Conservation (phyloP, 2,113 vertebrate species). For the Prolemur simus region DNA sequence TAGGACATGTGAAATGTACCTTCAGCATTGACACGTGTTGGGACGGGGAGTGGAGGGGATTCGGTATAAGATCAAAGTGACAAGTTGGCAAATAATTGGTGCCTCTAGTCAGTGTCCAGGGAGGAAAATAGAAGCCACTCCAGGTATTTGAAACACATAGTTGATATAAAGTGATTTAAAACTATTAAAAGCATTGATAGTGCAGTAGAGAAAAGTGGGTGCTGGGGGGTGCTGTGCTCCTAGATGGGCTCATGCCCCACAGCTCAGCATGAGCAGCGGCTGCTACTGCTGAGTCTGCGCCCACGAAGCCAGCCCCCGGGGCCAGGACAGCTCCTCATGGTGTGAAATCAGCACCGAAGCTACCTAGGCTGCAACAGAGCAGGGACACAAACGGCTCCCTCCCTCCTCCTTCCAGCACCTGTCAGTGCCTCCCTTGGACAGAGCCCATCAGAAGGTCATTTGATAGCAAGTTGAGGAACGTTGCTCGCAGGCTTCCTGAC, state of each 20-base stretch:
- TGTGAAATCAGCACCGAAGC: neutral
- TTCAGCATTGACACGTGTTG: neutral
- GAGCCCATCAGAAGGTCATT: too few relatives aligned
- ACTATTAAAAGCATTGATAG: neutral
- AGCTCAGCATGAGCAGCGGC: neutral
- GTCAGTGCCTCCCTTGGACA: too few relatives aligned
- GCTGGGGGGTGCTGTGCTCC: fast-evolving
- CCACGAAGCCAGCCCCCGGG: neutral
- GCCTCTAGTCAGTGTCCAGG: too few relatives aligned
- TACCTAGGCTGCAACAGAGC: too few relatives aligned
- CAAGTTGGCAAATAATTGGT: neutral
- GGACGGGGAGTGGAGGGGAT: neutral
- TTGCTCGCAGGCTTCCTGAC: neutral
- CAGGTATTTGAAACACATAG: neutral
- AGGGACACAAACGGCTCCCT: fast-evolving
- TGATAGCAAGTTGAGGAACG: fast-evolving
- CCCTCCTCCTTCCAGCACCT: fast-evolving
- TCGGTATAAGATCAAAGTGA: neutral
- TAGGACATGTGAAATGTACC: neutral
- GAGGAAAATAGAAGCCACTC: neutral
- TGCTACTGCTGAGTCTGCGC: neutral
- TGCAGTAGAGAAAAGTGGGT: neutral
- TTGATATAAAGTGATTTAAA: neutral
- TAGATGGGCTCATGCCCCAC: neutral
- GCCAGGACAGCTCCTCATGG: fast-evolving